Base-by-base conservation (phyloP, 2,888 invertebrate genomes). In the Troglohyphantes excavatus region DNA sequence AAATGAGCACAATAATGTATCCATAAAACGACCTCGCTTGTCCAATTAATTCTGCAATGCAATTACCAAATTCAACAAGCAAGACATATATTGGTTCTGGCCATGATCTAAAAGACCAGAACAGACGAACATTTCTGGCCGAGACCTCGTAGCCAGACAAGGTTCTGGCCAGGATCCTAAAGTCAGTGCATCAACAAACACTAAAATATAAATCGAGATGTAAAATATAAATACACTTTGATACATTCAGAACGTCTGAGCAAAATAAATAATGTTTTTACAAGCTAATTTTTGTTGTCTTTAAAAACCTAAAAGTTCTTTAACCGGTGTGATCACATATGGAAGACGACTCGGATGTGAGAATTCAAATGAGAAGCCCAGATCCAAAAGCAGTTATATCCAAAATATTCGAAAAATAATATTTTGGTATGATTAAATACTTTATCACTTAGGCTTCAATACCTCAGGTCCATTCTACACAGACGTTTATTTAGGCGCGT, bases 161-260 rank as follows among this genome's bases (percentile, higher is more conserved):
- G 17, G 13, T 39, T 39, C 39, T 39, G 39, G 39, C 33, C 39
- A 70, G 27, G 33, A 43, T 39, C 27, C 46, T 26, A 46, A 26
- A 72, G 46, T 13, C 26, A 81, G 73, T 76, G 84, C 84, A 76
- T 75, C 59, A 75, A 21, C 53, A 72, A 72, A 43, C 68, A 33
- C 27, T 68, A 17, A 68, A 33, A 68, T 68, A 68, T 23, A 29
- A 11, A 68, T 53, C 53, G 19, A 68, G 27, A 29, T 27, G 27
- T 78, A 78, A 78, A 43, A 65, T 78, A 78, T 78, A 65, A 78
- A 78, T 78, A 86, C 72, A 86, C 78, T 86, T 86, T 86, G 72
- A 79, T 79, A 53, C 78, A 75, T 67, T 61, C 26, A 70, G 19
- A 73, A n/a, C 70, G 13, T 39, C 43, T 82, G 75, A 82, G 82